Conservation (phyloP, 2,797 vertebrate species). For the Florisuga fusca region DNA sequence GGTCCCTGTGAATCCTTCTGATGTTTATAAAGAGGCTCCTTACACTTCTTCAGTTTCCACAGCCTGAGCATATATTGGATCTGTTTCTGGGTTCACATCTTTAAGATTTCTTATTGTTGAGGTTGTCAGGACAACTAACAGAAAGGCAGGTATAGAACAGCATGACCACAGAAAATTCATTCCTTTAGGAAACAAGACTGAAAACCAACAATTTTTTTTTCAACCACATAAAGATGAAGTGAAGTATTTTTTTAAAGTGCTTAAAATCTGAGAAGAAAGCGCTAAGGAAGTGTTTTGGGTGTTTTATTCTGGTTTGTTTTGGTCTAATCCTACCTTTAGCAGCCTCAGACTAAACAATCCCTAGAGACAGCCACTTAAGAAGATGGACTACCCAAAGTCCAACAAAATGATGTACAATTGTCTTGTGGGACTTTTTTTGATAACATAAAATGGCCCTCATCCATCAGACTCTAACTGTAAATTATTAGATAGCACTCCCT, state of each 20-base stretch:
- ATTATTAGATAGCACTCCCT: conserved; percentile 16
- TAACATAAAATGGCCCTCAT: conserved; percentile 35
- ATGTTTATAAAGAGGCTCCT: background rate
- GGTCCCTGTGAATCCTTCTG: background rate
- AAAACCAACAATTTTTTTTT: background rate
- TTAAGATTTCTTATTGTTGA: background rate
- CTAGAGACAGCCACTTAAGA: conserved; percentile 31
- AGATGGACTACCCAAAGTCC: background rate
- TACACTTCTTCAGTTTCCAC: background rate
- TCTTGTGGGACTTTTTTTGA: conserved; percentile 12
- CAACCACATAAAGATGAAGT: background rate
- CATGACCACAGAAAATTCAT: background rate
- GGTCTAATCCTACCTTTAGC: background rate
- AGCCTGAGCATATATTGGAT: background rate
- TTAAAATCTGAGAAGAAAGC: background rate
- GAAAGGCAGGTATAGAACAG: background rate
- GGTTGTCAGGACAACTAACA: background rate
- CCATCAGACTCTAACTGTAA: conserved; percentile 26
- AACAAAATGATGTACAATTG: conserved; percentile 25
- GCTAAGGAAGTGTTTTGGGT: background rate
- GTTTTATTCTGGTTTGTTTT: background rate
- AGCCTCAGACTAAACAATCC: conserved; percentile 22
- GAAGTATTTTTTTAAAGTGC: background rate
- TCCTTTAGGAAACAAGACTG: background rate
- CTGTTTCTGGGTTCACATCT: background rate